Evolutionary conservation across 1,140 invertebrate genomes (phyloP), one percentile per base, ranked within the genome.

Genomic region (Mya arenaria): DNA sequence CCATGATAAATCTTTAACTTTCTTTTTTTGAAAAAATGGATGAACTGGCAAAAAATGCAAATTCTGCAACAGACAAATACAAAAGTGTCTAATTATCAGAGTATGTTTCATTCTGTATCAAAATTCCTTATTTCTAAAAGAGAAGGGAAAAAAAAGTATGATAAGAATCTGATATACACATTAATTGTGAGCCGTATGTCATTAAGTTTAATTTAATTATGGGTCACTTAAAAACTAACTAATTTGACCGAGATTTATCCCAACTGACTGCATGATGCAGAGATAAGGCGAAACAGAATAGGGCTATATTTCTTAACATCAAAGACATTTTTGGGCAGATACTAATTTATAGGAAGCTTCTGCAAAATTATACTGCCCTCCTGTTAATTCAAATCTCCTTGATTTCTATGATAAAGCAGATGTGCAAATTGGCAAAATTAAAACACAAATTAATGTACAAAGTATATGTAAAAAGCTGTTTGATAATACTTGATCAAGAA

Each of bases 251-350:
- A 72, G 52, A 56, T 72, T 58, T 58, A 19, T 32, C 17, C 69
- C 13, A 28, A 58, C 4, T 72, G n/a, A 36, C 58, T 28, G n/a
- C 36, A 23, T 32, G 10, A 23, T 36, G n/a, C 2, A 56, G 5
- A 75, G 73, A 75, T 75, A 75, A 65, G 63, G 30, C 48, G 60
- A 32, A 75, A 75, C 44, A 63, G 63, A 75, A 75, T 65, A 75
- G 62, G 73, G 28, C 56, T 75, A 62, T 36, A 75, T 75, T 75
- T 62, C 37, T 44, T 1, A 63, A 75, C 36, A 75, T 75, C 73
- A 75, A 75, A 75, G 73, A 13, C 0, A 36, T 10, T 6, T 8
- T 52, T 34, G 19, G 58, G 28, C 34, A 34, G 73, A 63, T 75
- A 48, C 62, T 75, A 75, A 75, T 75, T 75, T 52, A 75, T 65